Conservation (phyloP, 35 echinoderm and acorn worm genomes). For the Heliocidaris erythrogramma region DNA sequence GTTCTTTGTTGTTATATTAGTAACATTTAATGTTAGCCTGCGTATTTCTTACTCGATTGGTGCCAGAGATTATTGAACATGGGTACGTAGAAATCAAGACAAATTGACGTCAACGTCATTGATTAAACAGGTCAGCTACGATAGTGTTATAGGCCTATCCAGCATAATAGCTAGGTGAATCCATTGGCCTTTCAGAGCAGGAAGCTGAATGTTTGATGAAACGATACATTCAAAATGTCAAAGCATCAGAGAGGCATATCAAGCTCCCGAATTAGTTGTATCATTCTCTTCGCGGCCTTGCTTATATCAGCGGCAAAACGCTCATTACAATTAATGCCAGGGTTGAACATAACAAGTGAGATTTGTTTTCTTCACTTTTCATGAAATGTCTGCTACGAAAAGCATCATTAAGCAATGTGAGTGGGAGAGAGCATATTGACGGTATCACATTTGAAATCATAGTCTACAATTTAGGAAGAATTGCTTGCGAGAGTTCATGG, state of each 20-base stretch:
- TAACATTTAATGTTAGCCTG: too few species aligned
- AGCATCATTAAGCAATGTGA: not conserved
- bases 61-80: too few species aligned
- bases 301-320: not conserved
- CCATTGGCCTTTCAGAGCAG: not conserved
- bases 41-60: too few species aligned
- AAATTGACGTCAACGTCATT: not conserved
- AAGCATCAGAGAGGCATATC: not conserved
- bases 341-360: not conserved
- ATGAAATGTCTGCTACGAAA: not conserved
- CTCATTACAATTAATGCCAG: not conserved
- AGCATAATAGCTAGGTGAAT: not conserved
- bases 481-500: too few species aligned
- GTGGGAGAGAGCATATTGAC: not conserved
- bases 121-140: not conserved
- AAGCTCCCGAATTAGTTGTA: not conserved
- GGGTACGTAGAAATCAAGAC: not conserved
- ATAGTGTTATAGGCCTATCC: not conserved
- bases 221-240: constrained; percentile 13
- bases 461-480: too few species aligned
- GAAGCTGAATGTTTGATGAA: not conserved
- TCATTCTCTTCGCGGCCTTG: not conserved
- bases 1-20: too few species aligned
- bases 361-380: not conserved
- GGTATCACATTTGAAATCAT: not conserved